Conservation (phyloP, 2,797 vertebrate species). For the Lateolabrax maculatus region DNA sequence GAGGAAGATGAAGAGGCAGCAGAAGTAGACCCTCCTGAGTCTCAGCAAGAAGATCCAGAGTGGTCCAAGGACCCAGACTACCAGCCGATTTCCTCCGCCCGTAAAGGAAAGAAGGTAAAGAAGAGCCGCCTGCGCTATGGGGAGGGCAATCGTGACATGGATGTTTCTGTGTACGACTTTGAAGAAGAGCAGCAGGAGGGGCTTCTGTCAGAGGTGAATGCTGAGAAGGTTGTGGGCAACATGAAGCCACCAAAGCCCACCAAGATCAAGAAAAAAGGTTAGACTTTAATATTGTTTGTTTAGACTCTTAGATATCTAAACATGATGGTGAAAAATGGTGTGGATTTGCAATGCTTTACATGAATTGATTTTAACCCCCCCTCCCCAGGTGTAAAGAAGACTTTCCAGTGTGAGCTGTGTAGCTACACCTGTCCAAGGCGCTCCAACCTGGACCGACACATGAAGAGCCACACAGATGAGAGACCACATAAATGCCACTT, state of each 20-base stretch:
- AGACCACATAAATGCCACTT: slow-evolving; percentile 97
- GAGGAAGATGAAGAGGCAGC: slow-evolving; percentile 76
- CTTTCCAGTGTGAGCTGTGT: slow-evolving; percentile 97
- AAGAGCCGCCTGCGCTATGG: slow-evolving; percentile 97
- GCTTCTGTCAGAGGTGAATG: slow-evolving; percentile 95
- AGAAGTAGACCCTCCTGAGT: slow-evolving; percentile 81
- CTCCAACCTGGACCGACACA: slow-evolving; percentile 96
- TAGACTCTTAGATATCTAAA: neutral
- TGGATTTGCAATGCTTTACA: neutral
- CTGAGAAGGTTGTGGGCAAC: slow-evolving; percentile 98
- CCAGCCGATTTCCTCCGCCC: slow-evolving; percentile 88
- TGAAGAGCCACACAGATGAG: slow-evolving; percentile 99
- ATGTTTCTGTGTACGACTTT: slow-evolving; percentile 98
- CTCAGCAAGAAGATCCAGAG: slow-evolving; percentile 88
- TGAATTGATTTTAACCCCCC: neutral
- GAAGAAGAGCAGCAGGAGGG: slow-evolving; percentile 99
- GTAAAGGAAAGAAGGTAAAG: slow-evolving; percentile 96
- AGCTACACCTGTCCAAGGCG: slow-evolving; percentile 96
- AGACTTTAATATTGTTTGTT: neutral
- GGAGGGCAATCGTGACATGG: slow-evolving; percentile 96
- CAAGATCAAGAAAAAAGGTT: slow-evolving; percentile 99
- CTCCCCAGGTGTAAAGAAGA: slow-evolving; percentile 94
- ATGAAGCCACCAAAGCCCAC: slow-evolving; percentile 99
- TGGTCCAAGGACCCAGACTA: slow-evolving; percentile 99
- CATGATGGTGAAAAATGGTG: too few species aligned